These are phyloP conservation scores for Alosa alosa DNA, from an alignment of 2,113 vertebrate species.

Conservation along the genomic window DNA sequence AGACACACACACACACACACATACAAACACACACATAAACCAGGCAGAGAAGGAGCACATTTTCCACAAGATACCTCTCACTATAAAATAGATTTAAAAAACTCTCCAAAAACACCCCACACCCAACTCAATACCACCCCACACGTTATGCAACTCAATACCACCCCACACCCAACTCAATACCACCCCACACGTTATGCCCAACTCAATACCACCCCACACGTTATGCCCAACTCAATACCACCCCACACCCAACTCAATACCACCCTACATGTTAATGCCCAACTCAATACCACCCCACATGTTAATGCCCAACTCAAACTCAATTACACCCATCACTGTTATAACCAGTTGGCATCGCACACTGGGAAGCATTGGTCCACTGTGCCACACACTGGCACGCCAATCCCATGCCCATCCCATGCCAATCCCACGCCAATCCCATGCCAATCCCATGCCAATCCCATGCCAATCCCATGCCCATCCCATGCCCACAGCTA, in stretches of 20 bases:
- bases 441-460: conserved; percentile 10
- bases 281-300: not conserved
- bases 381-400: no score
- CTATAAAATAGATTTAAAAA: no score
- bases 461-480: not conserved
- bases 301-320: no score
- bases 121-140: not conserved
- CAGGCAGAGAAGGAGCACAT: no score
- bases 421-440: conserved; percentile 23
- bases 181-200: not conserved
- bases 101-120: not conserved
- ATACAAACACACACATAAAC: not conserved
- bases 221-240: not conserved
- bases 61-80: no score
- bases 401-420: no score
- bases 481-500: conserved; percentile 24
- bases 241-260: no score
- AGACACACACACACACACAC: not conserved
- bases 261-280: not conserved
- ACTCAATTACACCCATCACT: conserved; percentile 14
- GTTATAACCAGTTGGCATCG: not conserved
- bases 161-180: not conserved
- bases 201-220: not conserved
- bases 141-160: not conserved
- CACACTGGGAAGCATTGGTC: not conserved